Conservation (phyloP, 2,113 vertebrate genomes). For the Mormyrus lacerda region DNA sequence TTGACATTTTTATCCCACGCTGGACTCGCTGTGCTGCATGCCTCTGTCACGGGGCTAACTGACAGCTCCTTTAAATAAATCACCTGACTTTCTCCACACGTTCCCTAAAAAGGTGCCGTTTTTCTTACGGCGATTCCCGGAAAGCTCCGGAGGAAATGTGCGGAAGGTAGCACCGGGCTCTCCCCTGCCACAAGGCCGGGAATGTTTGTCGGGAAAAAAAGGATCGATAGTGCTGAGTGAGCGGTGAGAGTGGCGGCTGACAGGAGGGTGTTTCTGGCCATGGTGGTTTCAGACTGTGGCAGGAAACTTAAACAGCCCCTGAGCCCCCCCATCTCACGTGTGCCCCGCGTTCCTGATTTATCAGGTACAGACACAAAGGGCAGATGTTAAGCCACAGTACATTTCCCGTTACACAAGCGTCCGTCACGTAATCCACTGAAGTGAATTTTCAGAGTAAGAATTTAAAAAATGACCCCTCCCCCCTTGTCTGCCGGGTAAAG, state of each 20-base stretch:
- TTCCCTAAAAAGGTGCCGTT: constrained; percentile 14
- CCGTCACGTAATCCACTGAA: constrained; percentile 34
- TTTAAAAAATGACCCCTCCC: constrained; percentile 1
- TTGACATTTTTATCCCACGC: constrained; percentile 94
- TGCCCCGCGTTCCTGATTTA: constrained; percentile 49
- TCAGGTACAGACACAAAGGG: constrained; percentile 37
- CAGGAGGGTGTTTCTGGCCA: constrained; percentile 45
- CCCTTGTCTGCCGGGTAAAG: constrained; percentile 27
- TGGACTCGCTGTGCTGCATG: constrained; percentile 84
- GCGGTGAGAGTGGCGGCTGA: constrained; percentile 43
- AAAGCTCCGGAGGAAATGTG: constrained; percentile 15
- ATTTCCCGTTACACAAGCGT: constrained; percentile 33
- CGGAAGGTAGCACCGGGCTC: constrained; percentile 64
- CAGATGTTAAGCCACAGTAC: constrained; percentile 27
- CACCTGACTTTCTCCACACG: constrained; percentile 74
- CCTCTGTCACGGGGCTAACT: constrained; percentile 92
- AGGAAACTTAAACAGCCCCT: constrained; percentile 42
- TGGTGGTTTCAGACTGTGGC: not conserved
- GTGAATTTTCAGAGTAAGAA: constrained; percentile 10
- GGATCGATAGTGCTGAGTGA: constrained; percentile 51
- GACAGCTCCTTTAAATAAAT: constrained; percentile 88
- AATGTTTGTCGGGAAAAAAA: constrained; percentile 97
- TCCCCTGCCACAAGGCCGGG: constrained; percentile 71
- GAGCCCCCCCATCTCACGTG: constrained; percentile 37
- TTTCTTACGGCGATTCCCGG: not conserved